Percentiles rank a stretch among this genome's conserved stretches.
Conservation (phyloP, 1,140 invertebrate species). For the Drosophila gunungcola region DNA sequence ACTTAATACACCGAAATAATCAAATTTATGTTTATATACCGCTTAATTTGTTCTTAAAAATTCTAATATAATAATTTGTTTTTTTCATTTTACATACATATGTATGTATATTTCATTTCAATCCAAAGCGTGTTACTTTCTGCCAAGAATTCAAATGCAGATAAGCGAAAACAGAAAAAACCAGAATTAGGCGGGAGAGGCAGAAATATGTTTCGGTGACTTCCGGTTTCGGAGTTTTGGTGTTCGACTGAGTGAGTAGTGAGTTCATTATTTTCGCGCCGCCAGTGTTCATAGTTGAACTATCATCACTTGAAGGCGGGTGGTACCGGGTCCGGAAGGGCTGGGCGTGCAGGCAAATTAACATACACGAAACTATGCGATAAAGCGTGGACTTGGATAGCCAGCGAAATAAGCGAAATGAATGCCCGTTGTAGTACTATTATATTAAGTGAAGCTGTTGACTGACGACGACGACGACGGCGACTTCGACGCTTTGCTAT, state of each 20-base stretch:
- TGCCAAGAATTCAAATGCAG: conserved; percentile 3
- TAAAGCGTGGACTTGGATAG: conserved; percentile 79
- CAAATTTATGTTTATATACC: too few relatives aligned
- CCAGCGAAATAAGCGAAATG: conserved; percentile 52
- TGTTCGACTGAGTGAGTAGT: conserved; percentile 7
- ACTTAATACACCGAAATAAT: too few relatives aligned
- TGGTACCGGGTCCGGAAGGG: not conserved
- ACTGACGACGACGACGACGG: conserved; percentile 45
- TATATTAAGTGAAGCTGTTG: conserved; percentile 74
- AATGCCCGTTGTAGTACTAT: conserved; percentile 64
- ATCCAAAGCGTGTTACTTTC: conserved; percentile 28
- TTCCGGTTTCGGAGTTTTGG: conserved; percentile 54
- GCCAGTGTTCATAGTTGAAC: conserved; percentile 8
- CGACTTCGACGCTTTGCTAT: conserved; percentile 71
- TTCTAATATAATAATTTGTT: too few relatives aligned
- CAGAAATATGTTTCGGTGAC: conserved; percentile 48
- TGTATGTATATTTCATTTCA: conserved; percentile 10
- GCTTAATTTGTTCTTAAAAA: not conserved
- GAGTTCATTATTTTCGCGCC: conserved; percentile 28
- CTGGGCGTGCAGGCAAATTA: conserved; percentile 50
- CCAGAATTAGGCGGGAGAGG: conserved; percentile 1
- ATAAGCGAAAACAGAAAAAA: not conserved
- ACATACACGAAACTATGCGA: conserved; percentile 72
- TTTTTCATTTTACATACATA: not conserved
- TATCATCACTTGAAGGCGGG: conserved; percentile 6